phyloP scores from a whole-genome alignment of 1,140 invertebrate species.

The Carcinoscorpius rotundicauda region DNA sequence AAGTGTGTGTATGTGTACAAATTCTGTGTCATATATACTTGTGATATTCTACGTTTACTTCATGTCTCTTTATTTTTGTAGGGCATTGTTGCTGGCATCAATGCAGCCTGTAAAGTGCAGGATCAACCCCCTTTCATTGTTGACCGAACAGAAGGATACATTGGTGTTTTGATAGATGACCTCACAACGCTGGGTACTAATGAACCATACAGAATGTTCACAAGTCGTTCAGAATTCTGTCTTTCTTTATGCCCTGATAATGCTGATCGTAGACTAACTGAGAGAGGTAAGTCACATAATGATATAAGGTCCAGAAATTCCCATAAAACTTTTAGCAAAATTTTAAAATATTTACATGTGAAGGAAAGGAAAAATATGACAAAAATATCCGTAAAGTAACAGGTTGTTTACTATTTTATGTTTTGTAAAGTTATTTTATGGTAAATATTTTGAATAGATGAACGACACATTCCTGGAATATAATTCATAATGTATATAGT shows the following conservation, averaged over 20 bases:
- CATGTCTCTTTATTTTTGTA: slow-evolving; percentile 13
- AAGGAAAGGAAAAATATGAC: slow-evolving; percentile 19
- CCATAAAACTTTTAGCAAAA: neutral
- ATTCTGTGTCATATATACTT: no score
- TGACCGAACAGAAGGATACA: slow-evolving; percentile 67
- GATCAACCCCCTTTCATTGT: slow-evolving; percentile 49
- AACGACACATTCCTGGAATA: neutral
- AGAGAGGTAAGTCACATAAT: slow-evolving; percentile 40
- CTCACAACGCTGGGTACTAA: slow-evolving; percentile 67
- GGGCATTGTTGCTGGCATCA: slow-evolving; percentile 77
- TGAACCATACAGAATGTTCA: slow-evolving; percentile 94
- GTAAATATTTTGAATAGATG: slow-evolving; percentile 5
- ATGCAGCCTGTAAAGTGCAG: slow-evolving; percentile 48
- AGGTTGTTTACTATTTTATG: slow-evolving; percentile 11
- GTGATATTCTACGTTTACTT: no score
- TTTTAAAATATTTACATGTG: slow-evolving; percentile 18
- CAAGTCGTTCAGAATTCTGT: slow-evolving; percentile 77
- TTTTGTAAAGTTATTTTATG: neutral
- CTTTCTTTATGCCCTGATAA: slow-evolving; percentile 74
- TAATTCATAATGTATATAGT: no score
- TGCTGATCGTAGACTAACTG: slow-evolving; percentile 71
- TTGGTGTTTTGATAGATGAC: slow-evolving; percentile 87
- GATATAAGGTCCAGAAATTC: no score
- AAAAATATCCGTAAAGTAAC: no score
- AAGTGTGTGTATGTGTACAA: no score